Base-by-base conservation (phyloP, 2,113 vertebrate genomes). In the Burhinus oedicnemus region DNA sequence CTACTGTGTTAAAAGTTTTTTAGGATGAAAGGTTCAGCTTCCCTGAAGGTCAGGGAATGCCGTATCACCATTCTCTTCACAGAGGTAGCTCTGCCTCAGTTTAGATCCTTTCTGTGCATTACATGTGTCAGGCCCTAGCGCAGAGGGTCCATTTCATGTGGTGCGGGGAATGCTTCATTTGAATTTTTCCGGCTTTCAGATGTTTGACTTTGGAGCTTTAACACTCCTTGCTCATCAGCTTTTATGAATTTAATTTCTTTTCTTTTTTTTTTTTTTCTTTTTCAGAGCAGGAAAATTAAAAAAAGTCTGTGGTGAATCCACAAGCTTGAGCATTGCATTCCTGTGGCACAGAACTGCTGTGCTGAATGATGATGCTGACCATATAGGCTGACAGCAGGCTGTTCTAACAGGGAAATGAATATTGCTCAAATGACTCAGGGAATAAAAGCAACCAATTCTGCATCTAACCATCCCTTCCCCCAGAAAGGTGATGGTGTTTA, bases 121-220 rank as follows among this genome's bases (percentile, higher is more conserved):
- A n/a, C 38, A 81, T 3, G 2, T 72, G 19, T 62, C 57, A 64
- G 52, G 55, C 20, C 45, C 20, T 86, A 47, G 23, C 2, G 3
- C 27, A 52, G 45, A 83, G 45, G 26, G 13, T 72, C 52, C 36
- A 84, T 78, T 92, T 95, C 54, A 93, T 81, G 77, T 93, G 72
- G 70, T 61, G 20, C 36, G 17, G 57, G 20, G 19, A 87, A 79
- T 36, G 21, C 22, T 89, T 64, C 23, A n/a, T 82, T 87, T 93
- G 78, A 68, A 72, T 89, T 91, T 86, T 94, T 83, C 64, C 45
- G 86, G 54, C 52, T 85, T 95, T 95, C 87, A 92, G 52, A 89
- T 84, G 83, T 87, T 87, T 91, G 30, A 91, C 21, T 91, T 89
- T 49, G 58, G 80, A 94, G 22, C 8, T 89, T 90, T 89, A 92